Percentiles rank a stretch among this genome's conserved stretches.
Evolutionary conservation across 2,113 vertebrate genomes (phyloP).

Genomic region (Prinia subflava): DNA sequence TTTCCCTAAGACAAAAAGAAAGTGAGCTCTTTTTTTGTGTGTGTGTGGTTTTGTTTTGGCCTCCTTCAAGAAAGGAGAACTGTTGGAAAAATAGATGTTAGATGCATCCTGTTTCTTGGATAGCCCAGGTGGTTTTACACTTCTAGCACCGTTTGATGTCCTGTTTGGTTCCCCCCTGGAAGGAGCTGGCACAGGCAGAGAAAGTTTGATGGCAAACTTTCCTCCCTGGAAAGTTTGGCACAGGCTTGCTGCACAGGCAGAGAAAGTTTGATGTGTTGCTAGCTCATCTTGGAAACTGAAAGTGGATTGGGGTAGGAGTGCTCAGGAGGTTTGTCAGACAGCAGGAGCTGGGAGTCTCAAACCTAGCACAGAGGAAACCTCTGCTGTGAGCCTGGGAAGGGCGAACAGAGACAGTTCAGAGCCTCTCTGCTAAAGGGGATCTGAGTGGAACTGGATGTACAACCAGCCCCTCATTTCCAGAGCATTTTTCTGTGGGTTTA

Average conservation of each 20-base stretch:
- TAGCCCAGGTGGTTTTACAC: not conserved
- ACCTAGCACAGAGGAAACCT: not conserved
- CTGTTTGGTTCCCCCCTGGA: not conserved
- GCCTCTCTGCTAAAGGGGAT: not conserved
- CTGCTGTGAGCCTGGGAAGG: not conserved
- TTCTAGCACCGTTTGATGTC: not conserved
- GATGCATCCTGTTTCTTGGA: not conserved
- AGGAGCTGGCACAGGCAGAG: not conserved
- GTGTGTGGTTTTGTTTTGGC: not conserved
- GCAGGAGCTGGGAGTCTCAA: not conserved
- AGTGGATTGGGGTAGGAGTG: not conserved
- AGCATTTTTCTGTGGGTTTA: conserved; percentile 46
- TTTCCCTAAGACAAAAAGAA: not conserved
- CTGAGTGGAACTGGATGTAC: not conserved
- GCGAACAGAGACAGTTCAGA: not conserved
- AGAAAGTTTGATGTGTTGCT: not conserved
- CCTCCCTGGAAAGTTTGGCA: no score
- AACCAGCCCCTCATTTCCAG: conserved; percentile 33
- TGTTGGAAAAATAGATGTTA: not conserved
- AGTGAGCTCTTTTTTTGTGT: not conserved
- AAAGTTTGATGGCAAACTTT: not conserved
- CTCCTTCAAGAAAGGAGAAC: not conserved
- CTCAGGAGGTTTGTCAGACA: not conserved
- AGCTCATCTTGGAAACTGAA: not conserved
- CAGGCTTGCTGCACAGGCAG: not conserved